phyloP scores from a whole-genome alignment of 2,113 vertebrate genomes.

The Anhinga anhinga region DNA sequence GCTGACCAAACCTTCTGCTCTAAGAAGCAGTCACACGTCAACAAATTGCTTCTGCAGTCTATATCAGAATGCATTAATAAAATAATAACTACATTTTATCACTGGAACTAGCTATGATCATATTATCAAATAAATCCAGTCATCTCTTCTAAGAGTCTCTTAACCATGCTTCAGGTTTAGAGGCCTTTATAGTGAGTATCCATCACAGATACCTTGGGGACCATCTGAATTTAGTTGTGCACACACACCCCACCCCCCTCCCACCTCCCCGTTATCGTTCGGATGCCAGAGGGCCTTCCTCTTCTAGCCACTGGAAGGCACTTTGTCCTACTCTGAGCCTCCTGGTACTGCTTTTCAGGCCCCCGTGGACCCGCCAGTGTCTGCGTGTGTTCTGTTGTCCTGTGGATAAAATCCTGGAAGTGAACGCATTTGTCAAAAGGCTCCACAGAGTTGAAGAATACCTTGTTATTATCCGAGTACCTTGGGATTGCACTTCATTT shows the following conservation, averaged over 20 bases:
- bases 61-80: neutral
- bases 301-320: neutral
- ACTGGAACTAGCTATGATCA: neutral
- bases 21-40: neutral
- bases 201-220: neutral
- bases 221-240: neutral
- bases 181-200: neutral
- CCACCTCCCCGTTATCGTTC: neutral
- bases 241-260: too few relatives aligned
- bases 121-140: neutral
- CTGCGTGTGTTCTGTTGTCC: neutral
- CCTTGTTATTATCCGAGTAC: neutral
- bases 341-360: neutral
- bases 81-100: neutral
- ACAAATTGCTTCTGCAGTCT: neutral
- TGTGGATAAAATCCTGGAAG: neutral
- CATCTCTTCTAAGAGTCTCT: neutral
- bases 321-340: neutral
- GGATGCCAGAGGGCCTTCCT: neutral
- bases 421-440: neutral
- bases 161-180: neutral
- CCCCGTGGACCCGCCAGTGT: fast-evolving
- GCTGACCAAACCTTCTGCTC: neutral
- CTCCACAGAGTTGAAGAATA: neutral
- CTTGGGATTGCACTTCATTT: neutral